phyloP scores from a whole-genome alignment of 2,113 vertebrate genomes.

The Oryzias celebensis region DNA sequence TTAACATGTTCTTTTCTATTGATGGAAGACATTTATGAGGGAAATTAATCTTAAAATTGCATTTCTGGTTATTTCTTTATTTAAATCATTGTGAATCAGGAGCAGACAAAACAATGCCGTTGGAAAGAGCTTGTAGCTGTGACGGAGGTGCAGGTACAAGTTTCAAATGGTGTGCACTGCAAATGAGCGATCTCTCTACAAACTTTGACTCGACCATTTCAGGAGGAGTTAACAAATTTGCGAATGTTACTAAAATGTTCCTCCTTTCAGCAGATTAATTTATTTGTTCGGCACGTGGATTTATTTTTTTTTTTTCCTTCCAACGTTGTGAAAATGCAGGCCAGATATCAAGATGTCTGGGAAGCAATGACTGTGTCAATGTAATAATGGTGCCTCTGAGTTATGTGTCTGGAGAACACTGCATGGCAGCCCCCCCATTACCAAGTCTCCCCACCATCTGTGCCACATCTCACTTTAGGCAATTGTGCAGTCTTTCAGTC shows the following conservation, averaged over 20 bases:
- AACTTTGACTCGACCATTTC: constrained; percentile 37
- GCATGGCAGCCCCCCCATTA: constrained; percentile 50
- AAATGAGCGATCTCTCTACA: constrained; percentile 35
- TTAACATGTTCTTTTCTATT: too few species aligned
- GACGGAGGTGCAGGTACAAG: too few species aligned
- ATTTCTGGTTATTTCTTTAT: too few species aligned
- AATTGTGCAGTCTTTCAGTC: constrained; percentile 32
- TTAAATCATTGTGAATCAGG: too few species aligned
- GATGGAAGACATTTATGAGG: too few species aligned
- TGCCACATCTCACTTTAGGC: constrained; percentile 56
- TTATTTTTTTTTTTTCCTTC: constrained; percentile 45
- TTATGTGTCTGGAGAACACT: constrained; percentile 63
- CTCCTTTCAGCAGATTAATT: constrained; percentile 48
- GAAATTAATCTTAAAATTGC: too few species aligned
- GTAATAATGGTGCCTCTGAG: constrained; percentile 64
- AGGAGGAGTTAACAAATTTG: constrained; percentile 66
- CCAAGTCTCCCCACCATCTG: constrained; percentile 66
- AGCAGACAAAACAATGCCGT: too few species aligned
- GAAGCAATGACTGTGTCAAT: constrained; percentile 64
- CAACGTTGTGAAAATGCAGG: constrained; percentile 35
- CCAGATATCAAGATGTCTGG: constrained; percentile 60
- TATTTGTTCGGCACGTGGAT: constrained; percentile 40
- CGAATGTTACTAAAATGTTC: constrained; percentile 54
- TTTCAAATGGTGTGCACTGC: too few species aligned
- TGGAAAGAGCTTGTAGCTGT: too few species aligned